Base-by-base conservation (phyloP, 1,140 invertebrate species). In the Euwallacea similis region DNA sequence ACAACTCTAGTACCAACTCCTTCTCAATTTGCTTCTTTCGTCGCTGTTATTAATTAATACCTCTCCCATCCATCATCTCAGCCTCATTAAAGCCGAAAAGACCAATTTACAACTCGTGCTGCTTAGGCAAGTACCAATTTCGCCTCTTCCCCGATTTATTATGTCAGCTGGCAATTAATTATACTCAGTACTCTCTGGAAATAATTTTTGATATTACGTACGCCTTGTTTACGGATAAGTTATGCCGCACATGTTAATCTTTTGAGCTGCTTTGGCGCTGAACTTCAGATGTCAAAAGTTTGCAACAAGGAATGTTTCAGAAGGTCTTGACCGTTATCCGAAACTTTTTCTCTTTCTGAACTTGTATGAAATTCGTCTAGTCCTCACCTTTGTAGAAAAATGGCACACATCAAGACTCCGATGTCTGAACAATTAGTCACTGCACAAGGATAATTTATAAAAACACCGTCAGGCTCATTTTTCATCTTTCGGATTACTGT, bases 31-130 rank as follows among this genome's bases (percentile, higher is more conserved):
- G 78, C 78, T 73, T 61, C 70, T 76, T 75, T 75, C 71, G 71
- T 73, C 72, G 75, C 69, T 71, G 66, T 75, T 76, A 77, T 73
- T 76, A 77, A 77, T 77, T 76, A 76, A 77, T 76, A 76, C 74
- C 43, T 68, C 62, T 60, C 66, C 62, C 71, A 74, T 75, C 47
- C 70, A 71, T 78, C 76, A 78, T 76, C 69, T 63, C 42, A 16
- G 64, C 44, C 75, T 78, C 76, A 78, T 78, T 78, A 78, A 71
- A 58, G 63, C 46, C 58, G 74, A 73, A 75, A 75, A 72, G 72
- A 73, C 72, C 76, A 74, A 77, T 77, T 77, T 77, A 77, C 76
- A 77, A 75, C 70, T 76, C 67, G 61, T 61, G 42, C 69, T 73
- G 70, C 64, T 75, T 77, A 74, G 74, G 73, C 67, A 77, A 68